These are phyloP conservation scores for Acronicta leporina DNA, from an alignment of 2,888 invertebrate species.

Conservation along the genomic window DNA sequence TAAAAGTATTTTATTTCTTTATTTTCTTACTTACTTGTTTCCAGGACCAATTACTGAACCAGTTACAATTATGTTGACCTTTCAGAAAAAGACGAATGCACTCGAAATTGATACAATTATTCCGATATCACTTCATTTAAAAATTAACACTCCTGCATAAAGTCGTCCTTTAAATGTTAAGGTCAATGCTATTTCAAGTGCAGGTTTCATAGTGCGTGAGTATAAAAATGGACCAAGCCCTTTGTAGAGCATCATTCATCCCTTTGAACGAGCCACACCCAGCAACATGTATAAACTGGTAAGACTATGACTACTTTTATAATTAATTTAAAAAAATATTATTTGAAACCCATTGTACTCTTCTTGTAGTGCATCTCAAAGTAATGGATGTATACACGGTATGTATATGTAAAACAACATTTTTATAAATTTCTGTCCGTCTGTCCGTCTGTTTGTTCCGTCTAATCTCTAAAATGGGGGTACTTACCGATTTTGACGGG, in stretches of 20 bases:
- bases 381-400: no score
- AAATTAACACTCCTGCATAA: constrained; percentile 46
- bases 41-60: constrained; percentile 11
- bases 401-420: no score
- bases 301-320: constrained; percentile 45
- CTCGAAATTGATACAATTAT: not conserved
- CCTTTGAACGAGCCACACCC: constrained; percentile 58
- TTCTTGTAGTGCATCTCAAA: no score
- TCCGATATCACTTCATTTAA: constrained; percentile 19
- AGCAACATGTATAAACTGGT: constrained; percentile 73
- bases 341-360: no score
- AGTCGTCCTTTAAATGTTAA: constrained; percentile 51
- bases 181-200: constrained; percentile 63
- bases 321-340: not conserved
- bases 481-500: no score
- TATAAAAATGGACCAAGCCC: constrained; percentile 65
- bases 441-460: no score
- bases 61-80: constrained; percentile 20
- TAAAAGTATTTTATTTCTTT: no score
- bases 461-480: no score
- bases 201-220: constrained; percentile 50
- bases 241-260: constrained; percentile 68
- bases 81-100: constrained; percentile 16
- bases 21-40: no score
- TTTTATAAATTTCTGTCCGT: no score